Evolutionary conservation across 2,113 vertebrate species (phyloP), one percentile per base, ranked within the genome.

Genomic region (Calyptommatus sinebrachiatus): DNA sequence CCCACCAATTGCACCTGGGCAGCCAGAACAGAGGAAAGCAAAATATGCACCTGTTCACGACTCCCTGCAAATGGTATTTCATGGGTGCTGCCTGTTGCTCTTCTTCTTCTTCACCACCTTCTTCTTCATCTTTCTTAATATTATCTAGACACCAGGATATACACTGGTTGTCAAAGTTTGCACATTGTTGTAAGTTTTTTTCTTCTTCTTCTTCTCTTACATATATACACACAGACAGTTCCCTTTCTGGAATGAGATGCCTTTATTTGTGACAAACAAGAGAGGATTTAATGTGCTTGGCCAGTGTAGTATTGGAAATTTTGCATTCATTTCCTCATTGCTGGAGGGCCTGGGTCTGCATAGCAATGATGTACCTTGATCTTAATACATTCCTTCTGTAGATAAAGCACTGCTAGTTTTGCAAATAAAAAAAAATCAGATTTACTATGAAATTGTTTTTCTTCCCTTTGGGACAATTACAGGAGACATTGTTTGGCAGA

Each of bases 311-410:
- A 50, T 53, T 66, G 61, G 73, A 87, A 71, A 83, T 83, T 89
- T 77, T 91, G 75, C 78, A 89, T 92, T 90, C 84, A 84, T 86
- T 91, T 89, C 45, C 0, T 85, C 85, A 88, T 86, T 91, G 88
- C 81, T 50, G 0, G 84, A 92, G 74, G 83, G 81, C 65, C 72
- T 85, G 10, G 83, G 78, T 69, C 87, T 94, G 91, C 92, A 86
- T 87, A 89, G 87, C 76, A 81, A 84, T 79, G 82, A 89, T 88
- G 86, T 82, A 82, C 87, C 68, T 60, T 84, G 84, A 73, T 82
- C 89, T 90, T 85, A 91, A 90, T 91, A 85, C 86, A 76, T 24
- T 82, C 85, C 80, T 86, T 73, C 0, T 3, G 71, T 78, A 81
- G 71, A 78, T 71, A 45, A 91, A 87, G 69, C 82, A 78, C 81